These are phyloP conservation scores for Eupristina koningsbergeri DNA, from an alignment of 1,140 invertebrate species.

Conservation along the genomic window DNA sequence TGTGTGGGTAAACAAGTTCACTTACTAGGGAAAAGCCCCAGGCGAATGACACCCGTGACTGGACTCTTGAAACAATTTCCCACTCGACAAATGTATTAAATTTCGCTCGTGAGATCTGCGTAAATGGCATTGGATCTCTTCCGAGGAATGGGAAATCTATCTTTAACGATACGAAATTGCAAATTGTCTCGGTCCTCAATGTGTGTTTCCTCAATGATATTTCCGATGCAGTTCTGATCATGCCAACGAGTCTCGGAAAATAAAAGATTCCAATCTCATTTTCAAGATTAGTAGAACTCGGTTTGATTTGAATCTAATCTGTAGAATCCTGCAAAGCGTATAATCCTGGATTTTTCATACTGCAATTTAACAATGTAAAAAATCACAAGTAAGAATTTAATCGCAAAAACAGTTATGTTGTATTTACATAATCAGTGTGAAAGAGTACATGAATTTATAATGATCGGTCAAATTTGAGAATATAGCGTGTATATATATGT, in stretches of 20 bases:
- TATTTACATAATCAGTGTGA: neutral
- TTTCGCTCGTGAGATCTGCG: neutral
- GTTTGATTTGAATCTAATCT: neutral
- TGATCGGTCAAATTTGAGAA: neutral
- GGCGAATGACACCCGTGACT: neutral
- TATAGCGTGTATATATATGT: neutral
- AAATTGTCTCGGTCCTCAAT: too few species aligned
- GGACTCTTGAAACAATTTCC: neutral
- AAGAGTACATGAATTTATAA: neutral
- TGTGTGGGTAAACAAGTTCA: neutral
- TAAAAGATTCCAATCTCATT: neutral
- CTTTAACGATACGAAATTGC: too few species aligned
- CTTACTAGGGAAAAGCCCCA: neutral
- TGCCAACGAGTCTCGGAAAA: neutral
- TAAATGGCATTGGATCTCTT: too few species aligned
- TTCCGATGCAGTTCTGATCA: neutral
- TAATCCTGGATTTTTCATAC: neutral
- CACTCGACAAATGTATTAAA: too few species aligned
- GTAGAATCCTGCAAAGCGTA: neutral
- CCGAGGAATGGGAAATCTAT: too few species aligned
- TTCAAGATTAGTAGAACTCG: neutral
- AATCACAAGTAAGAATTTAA: neutral
- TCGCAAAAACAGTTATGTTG: neutral
- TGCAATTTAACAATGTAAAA: neutral
- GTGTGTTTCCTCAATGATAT: neutral